Evolutionary conservation across 35 echinoderm and acorn worm species (phyloP), one percentile per base, ranked within the genome.

Genomic region (Hemicentrotus pulcherrimus): DNA sequence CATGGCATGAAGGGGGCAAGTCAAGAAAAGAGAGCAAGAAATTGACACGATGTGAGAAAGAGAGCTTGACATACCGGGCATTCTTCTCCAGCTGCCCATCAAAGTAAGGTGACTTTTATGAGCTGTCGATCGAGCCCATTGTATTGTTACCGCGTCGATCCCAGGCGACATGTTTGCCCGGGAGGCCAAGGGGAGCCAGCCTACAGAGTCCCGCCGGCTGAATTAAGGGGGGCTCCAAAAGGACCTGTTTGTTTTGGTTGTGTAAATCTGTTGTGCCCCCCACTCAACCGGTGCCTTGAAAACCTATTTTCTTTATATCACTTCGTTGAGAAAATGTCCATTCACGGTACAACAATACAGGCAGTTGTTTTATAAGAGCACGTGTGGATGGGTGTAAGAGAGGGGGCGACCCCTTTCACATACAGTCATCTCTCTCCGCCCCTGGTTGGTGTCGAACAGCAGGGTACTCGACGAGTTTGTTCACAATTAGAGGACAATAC

Each of bases 61-160:
- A 16, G 86, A 86, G 88, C 31, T 90, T 90, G 88, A 90, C 88
- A 90, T 90, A 90, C 88, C 88, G 88, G 32, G 88, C 88, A 90
- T 90, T 90, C 88, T 90, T 90, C 88, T 47, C 46, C 32, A 90
- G 16, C 88, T 90, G 88, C 46, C 88, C 31, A 90, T 90, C 88
- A 90, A 90, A 47, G 52, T 90, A 47, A 90, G 88, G 32, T 90
- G 88, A 90, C 88, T 90, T 90, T 90, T 90, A 45, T 90, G 88
- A 78, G 88, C 88, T 47, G 88, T 90, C 88, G 88, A 90, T 31
- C 46, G 88, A 59, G 32, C 32, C 88, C 88, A 45, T 90, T 90
- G 88, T 90, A 47, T 90, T 90, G 65, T 78, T 90, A 33, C 88
- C 32, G 88, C 33, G 88, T 90, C 88, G 88, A 90, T 22, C 46